Evolutionary conservation across 2,888 invertebrate species (phyloP).

Genomic region (Hetaerina titia): DNA sequence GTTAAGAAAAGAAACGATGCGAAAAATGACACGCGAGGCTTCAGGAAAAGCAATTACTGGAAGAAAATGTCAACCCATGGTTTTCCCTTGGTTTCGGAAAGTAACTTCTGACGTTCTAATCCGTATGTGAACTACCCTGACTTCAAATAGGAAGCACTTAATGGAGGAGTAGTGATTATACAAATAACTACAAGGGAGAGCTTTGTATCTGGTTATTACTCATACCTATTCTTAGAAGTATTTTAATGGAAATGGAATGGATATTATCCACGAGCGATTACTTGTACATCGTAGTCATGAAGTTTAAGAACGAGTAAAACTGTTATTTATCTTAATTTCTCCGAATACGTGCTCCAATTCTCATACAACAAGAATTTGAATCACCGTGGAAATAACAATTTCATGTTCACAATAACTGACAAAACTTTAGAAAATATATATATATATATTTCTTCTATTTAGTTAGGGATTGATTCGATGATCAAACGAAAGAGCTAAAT

Average conservation of each 20-base stretch:
- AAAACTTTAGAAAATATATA: too few species aligned
- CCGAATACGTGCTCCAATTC: too few species aligned
- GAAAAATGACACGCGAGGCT: not conserved
- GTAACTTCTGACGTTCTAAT: not conserved
- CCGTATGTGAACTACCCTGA: not conserved
- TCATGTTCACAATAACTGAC: too few species aligned
- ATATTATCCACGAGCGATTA: too few species aligned
- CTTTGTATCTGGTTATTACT: not conserved
- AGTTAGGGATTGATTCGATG: too few species aligned
- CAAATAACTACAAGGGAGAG: not conserved
- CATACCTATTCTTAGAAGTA: not conserved
- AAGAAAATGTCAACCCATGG: slow-evolving; percentile 18
- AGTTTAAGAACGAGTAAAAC: too few species aligned
- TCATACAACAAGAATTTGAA: too few species aligned
- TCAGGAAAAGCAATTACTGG: slow-evolving; percentile 16
- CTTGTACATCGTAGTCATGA: too few species aligned
- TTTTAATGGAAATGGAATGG: not conserved
- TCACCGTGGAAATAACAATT: too few species aligned
- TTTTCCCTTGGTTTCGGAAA: not conserved
- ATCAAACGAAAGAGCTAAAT: too few species aligned
- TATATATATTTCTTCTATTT: too few species aligned
- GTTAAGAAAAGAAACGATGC: not conserved
- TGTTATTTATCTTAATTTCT: too few species aligned
- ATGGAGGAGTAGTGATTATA: not conserved
- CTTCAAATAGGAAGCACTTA: not conserved